Conservation (phyloP, 1,140 invertebrate genomes). For the Ridgeia piscesae region DNA sequence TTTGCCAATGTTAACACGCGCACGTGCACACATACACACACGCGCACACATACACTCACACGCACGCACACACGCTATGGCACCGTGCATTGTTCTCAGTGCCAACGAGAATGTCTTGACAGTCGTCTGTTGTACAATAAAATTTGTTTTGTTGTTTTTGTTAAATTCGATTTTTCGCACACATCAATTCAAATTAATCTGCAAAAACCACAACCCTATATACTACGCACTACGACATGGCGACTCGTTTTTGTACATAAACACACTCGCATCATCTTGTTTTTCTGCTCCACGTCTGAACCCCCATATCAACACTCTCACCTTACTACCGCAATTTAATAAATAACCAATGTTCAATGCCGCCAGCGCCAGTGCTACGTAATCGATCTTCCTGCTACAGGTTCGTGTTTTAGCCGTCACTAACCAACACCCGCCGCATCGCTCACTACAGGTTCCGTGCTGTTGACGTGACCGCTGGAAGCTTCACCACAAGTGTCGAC, state of each 20-base stretch:
- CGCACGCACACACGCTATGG: not conserved
- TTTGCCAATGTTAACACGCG: not conserved
- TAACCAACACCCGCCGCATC: not conserved
- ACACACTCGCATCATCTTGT: not conserved
- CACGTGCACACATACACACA: not conserved
- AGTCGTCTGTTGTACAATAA: too few relatives aligned
- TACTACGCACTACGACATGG: too few relatives aligned
- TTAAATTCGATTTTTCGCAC: too few relatives aligned
- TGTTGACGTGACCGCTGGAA: not conserved
- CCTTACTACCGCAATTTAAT: not conserved
- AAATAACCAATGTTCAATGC: not conserved
- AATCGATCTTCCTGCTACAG: not conserved
- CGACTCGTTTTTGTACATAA: too few relatives aligned
- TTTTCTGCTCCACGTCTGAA: not conserved
- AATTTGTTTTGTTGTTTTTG: too few relatives aligned
- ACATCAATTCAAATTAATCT: too few relatives aligned
- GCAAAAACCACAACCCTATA: too few relatives aligned
- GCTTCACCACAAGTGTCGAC: not conserved
- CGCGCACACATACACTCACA: not conserved
- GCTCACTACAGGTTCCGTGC: not conserved
- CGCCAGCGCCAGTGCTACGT: not conserved
- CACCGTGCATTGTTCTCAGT: too few relatives aligned
- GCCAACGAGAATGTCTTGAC: too few relatives aligned
- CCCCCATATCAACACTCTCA: not conserved
- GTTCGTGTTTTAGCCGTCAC: not conserved